These are phyloP conservation scores for Axis porcinus DNA, from an alignment of 2,113 vertebrate genomes.

Conservation along the genomic window DNA sequence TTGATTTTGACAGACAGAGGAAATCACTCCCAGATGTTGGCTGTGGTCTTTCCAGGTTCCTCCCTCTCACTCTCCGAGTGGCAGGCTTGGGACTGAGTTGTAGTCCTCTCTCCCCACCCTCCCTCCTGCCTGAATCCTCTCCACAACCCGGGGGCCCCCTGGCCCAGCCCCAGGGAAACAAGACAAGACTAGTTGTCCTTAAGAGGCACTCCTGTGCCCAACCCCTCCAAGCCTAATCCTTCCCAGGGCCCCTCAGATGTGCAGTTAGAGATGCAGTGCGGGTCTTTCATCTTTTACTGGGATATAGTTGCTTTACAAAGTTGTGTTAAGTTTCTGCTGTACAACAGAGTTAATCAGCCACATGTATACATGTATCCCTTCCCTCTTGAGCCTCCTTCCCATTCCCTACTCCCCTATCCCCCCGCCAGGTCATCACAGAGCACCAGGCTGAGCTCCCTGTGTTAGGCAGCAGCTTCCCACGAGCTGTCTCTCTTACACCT, in stretches of 20 bases:
- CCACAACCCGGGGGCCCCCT: not conserved
- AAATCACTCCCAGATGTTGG: slow-evolving; percentile 48
- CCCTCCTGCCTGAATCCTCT: not conserved
- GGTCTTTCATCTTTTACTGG: not conserved
- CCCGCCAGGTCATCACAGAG: not conserved
- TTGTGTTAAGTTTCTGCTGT: not conserved
- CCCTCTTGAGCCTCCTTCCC: not conserved
- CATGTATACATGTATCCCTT: not conserved
- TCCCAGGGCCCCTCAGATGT: not conserved
- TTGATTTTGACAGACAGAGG: slow-evolving; percentile 58
- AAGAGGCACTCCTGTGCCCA: not conserved
- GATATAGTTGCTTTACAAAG: not conserved
- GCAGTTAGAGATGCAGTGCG: not conserved
- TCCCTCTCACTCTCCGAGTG: not conserved
- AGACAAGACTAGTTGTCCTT: not conserved
- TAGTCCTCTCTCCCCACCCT: not conserved
- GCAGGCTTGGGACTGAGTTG: not conserved
- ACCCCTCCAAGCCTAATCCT: not conserved
- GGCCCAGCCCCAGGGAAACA: not conserved
- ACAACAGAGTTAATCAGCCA: not conserved
- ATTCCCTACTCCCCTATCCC: not conserved
- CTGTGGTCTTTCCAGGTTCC: not conserved
- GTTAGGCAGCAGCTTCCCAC: not conserved
- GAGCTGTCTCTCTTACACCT: not conserved
- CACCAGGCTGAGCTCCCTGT: not conserved